Conservation (phyloP, 2,797 vertebrate species). For the Sebastes elongatus region DNA sequence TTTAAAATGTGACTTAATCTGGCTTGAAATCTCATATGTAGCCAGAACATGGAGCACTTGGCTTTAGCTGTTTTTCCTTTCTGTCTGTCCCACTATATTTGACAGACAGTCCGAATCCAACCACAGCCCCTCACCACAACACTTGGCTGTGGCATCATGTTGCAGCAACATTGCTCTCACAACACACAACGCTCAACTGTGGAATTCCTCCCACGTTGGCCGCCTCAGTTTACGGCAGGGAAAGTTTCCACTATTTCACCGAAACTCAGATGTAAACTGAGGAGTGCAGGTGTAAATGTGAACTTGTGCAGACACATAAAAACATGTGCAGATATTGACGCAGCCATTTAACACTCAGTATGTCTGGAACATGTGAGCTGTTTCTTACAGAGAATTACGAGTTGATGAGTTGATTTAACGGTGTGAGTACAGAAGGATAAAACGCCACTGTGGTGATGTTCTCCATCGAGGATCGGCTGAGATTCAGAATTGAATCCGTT, state of each 20-base stretch:
- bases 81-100: background rate
- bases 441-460: background rate
- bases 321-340: background rate
- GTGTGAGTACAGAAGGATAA: background rate
- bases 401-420: background rate
- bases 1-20: no score
- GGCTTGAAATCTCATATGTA: background rate
- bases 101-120: background rate
- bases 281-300: slow-evolving; percentile 14
- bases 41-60: background rate
- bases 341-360: background rate
- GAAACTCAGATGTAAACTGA: background rate
- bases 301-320: background rate
- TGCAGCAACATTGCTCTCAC: slow-evolving; percentile 27
- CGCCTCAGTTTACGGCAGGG: background rate
- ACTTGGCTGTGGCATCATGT: slow-evolving; percentile 23
- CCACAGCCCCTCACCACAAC: slow-evolving; percentile 41
- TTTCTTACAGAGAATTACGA: background rate
- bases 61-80: background rate
- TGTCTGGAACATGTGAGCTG: background rate
- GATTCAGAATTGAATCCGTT: slow-evolving; percentile 27
- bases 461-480: slow-evolving; percentile 16
- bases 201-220: background rate
- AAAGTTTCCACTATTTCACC: background rate
- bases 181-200: slow-evolving; percentile 9